Evolutionary conservation across 2,888 invertebrate species (phyloP).

Genomic region (Harmothoe impar): DNA sequence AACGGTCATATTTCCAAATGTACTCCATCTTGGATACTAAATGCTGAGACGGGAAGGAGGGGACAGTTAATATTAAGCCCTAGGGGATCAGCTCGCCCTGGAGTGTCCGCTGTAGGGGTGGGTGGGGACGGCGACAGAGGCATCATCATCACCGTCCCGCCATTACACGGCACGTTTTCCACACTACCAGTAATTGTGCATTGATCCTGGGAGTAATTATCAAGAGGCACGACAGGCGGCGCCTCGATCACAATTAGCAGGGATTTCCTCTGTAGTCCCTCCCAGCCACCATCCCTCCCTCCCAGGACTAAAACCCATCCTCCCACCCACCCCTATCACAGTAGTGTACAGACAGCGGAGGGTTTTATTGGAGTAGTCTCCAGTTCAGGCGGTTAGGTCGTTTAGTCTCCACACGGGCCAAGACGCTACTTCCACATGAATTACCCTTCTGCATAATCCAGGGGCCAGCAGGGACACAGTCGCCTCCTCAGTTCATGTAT

Average conservation of each 20-base stretch:
- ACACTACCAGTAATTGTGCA: conserved; percentile 19
- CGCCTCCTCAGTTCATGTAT: conserved; percentile 2
- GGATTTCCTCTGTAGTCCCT: neutral
- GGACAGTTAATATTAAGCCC: too few relatives aligned
- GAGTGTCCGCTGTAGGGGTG: neutral
- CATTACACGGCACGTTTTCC: conserved; percentile 2
- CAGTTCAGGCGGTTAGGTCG: too few relatives aligned
- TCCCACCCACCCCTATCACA: neutral
- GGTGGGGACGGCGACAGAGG: neutral
- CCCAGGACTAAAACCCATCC: neutral
- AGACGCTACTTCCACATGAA: neutral
- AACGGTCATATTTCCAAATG: too few relatives aligned
- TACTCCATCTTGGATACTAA: too few relatives aligned
- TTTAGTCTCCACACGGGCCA: neutral
- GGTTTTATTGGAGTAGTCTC: too few relatives aligned
- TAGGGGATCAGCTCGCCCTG: neutral
- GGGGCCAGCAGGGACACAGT: neutral
- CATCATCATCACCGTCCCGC: neutral
- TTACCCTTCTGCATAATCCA: conserved; percentile 19
- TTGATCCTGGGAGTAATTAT: conserved; percentile 22
- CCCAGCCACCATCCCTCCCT: neutral
- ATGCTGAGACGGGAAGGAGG: too few relatives aligned
- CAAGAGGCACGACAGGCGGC: conserved; percentile 11
- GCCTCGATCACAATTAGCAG: neutral
- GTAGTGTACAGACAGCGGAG: too few relatives aligned